Evolutionary conservation across 2,113 vertebrate genomes (phyloP).

Genomic region (Brachypteracias leptosomus): DNA sequence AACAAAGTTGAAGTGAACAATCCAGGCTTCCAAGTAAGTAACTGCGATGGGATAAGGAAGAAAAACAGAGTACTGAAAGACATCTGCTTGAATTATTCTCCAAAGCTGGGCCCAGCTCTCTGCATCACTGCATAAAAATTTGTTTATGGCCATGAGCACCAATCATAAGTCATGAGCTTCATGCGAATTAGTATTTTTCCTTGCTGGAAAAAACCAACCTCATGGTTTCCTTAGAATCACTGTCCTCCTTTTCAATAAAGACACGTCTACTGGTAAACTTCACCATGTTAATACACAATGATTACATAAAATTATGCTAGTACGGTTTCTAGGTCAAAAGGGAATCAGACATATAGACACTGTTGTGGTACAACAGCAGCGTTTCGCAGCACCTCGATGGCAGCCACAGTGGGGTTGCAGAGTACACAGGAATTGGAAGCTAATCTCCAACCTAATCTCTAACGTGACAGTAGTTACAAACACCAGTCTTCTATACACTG

Average conservation of each 20-base stretch:
- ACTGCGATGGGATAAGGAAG: not conserved
- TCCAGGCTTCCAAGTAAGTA: not conserved
- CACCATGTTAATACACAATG: not conserved
- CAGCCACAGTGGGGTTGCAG: not conserved
- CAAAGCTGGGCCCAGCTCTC: not conserved
- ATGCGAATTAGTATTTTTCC: not conserved
- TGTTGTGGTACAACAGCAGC: not conserved
- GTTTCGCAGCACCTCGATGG: not conserved
- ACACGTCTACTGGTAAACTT: not conserved
- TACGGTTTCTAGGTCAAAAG: not conserved
- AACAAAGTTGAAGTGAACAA: not conserved
- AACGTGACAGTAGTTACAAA: constrained; percentile 2
- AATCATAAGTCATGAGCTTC: not conserved
- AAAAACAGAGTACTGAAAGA: not conserved
- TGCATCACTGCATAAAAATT: not conserved
- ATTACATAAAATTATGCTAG: not conserved
- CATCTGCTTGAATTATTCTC: not conserved
- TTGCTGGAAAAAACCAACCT: not conserved
- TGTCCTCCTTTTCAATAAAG: not conserved
- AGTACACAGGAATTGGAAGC: not conserved
- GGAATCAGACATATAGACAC: not conserved
- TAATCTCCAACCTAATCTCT: not conserved
- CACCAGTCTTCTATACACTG: not conserved
- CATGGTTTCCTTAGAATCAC: not conserved
- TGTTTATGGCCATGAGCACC: not conserved